Percentiles rank a stretch among this genome's conserved stretches.
Conservation (phyloP, 2,888 invertebrate genomes). For the Tenthredo distinguenda region DNA sequence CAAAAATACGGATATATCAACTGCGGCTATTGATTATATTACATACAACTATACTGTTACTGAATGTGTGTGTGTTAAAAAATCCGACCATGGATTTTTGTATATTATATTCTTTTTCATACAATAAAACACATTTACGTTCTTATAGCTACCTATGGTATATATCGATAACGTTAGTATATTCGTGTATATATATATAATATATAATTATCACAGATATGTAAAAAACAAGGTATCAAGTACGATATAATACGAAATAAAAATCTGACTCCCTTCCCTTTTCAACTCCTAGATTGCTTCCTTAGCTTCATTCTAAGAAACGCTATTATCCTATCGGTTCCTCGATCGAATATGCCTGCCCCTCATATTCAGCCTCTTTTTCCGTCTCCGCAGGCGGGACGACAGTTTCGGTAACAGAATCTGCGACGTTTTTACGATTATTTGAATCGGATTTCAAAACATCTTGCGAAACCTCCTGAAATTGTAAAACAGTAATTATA, state of each 20-base stretch:
- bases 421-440: neutral
- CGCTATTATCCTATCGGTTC: neutral
- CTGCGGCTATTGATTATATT: neutral
- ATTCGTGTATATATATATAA: slow-evolving; percentile 61
- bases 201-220: slow-evolving; percentile 77
- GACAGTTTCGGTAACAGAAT: neutral
- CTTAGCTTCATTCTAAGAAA: neutral
- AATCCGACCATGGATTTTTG: neutral
- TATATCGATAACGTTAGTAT: slow-evolving; percentile 53
- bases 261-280: neutral
- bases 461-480: slow-evolving; percentile 63
- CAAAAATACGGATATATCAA: neutral
- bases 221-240: slow-evolving; percentile 74
- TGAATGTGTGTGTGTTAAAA: neutral
- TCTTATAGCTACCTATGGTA: neutral
- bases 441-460: slow-evolving; percentile 42
- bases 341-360: too few species aligned
- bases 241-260: slow-evolving; percentile 4
- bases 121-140: neutral
- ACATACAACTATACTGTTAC: neutral
- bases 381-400: neutral
- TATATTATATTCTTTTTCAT: neutral
- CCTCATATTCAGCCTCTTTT: neutral
- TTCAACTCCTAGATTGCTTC: neutral
- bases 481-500: neutral